Evolutionary conservation across 1,140 invertebrate species (phyloP).

Genomic region (Zaprionus camerounensis): DNA sequence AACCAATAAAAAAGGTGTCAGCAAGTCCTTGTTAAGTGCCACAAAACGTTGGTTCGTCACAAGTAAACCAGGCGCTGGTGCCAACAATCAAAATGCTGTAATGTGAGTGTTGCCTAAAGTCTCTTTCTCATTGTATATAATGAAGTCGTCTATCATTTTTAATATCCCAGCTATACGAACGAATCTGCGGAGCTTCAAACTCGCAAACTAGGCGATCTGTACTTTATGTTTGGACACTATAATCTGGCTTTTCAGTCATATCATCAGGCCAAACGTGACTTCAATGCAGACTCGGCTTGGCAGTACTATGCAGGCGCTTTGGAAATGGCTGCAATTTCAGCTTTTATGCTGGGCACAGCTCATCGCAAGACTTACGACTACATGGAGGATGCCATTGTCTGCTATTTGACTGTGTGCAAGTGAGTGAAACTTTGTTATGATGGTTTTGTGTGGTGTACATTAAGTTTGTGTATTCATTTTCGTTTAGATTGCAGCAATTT

Average conservation of each 20-base stretch:
- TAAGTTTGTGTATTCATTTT: neutral
- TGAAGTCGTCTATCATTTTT: neutral
- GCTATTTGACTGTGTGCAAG: slow-evolving; percentile 95
- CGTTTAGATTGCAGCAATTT: slow-evolving; percentile 91
- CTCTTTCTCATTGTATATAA: neutral
- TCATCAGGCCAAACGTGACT: slow-evolving; percentile 97
- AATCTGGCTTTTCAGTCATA: slow-evolving; percentile 96
- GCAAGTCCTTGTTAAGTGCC: slow-evolving; percentile 95
- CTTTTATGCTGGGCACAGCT: slow-evolving; percentile 94
- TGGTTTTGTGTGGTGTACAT: neutral
- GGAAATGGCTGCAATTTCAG: slow-evolving; percentile 97
- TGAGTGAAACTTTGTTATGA: slow-evolving; percentile 70
- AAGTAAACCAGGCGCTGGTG: slow-evolving; percentile 90
- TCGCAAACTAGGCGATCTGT: slow-evolving; percentile 95
- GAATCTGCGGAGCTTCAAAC: slow-evolving; percentile 97
- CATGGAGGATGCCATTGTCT: slow-evolving; percentile 96
- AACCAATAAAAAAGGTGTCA: slow-evolving; percentile 95
- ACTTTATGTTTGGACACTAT: slow-evolving; percentile 98
- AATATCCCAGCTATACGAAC: slow-evolving; percentile 88
- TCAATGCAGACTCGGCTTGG: slow-evolving; percentile 98
- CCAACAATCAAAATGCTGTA: slow-evolving; percentile 90
- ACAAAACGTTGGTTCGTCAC: slow-evolving; percentile 98
- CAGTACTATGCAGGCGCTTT: slow-evolving; percentile 97
- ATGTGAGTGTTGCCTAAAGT: slow-evolving; percentile 87
- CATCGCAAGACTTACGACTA: slow-evolving; percentile 93